Percentiles rank a stretch among this genome's conserved stretches.
These are phyloP conservation scores for Cryptotermes secundus DNA, from an alignment of 1,140 invertebrate genomes.

Conservation along the genomic window DNA sequence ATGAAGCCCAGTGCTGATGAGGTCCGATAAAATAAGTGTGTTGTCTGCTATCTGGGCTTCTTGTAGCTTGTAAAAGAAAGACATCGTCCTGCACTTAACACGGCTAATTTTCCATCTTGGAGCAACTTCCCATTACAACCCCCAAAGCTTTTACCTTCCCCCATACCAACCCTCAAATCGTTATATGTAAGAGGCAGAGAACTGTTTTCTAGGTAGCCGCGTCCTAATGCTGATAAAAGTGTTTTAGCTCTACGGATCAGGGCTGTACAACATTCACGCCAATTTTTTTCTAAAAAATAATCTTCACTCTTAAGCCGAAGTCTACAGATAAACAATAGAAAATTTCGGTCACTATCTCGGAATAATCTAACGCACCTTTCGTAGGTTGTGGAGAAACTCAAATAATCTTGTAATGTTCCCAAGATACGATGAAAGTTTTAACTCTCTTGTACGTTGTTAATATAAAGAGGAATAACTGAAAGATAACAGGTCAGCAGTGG, in stretches of 20 bases:
- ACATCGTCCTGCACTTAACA: neutral
- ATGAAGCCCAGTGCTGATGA: too few relatives aligned
- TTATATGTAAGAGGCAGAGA: neutral
- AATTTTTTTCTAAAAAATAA: too few relatives aligned
- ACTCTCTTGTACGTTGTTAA: too few relatives aligned
- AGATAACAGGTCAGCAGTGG: too few relatives aligned
- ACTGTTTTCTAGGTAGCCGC: neutral
- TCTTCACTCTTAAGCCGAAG: too few relatives aligned
- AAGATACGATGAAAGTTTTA: too few relatives aligned
- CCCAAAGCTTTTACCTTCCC: neutral
- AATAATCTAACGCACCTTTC: too few relatives aligned
- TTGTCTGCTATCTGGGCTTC: neutral
- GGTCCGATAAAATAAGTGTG: neutral
- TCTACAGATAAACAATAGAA: too few relatives aligned
- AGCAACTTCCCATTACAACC: neutral
- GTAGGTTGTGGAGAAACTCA: too few relatives aligned
- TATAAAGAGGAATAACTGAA: too few relatives aligned
- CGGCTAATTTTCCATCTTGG: constrained; percentile 4
- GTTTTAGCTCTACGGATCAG: neutral
- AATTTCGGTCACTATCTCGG: too few relatives aligned
- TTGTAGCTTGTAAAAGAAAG: neutral
- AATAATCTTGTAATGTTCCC: too few relatives aligned
- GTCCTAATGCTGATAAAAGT: neutral
- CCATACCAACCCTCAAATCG: neutral
- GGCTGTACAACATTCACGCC: neutral